Base-by-base conservation (phyloP, 1,140 invertebrate species). In the Neoseiulus cucumeris region DNA sequence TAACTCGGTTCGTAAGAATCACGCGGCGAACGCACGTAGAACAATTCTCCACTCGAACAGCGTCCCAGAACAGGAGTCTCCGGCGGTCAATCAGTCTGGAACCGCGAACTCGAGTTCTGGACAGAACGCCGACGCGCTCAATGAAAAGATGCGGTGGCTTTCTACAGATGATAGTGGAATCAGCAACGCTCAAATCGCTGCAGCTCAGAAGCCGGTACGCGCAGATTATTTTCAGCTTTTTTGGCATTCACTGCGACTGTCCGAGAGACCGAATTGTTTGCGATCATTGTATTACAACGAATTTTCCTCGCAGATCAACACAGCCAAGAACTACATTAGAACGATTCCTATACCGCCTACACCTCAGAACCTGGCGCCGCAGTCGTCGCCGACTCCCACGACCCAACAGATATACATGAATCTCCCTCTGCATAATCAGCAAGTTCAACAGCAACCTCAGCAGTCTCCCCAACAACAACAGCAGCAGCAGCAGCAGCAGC, bases 301-400 rank as follows among this genome's bases (percentile, higher is more conserved):
- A 9, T 9, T 39, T 39, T 39, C 9, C 33, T 9, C 33, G 33
- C 22, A 59, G 51, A 59, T 59, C 2, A 59, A 59, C 51, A 59
- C 51, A 59, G 51, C 51, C 14, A 59, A 59, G 22, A 59, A 59
- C 51, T 59, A 59, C 51, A 59, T 59, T 25, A 25, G 51, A 14
- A 59, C 51, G 14, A 59, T 59, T 25, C 51, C 51, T 14, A 59
- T 59, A 25, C 51, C 51, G 22, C 51, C 51, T 1, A 59, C 51
- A 9, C 51, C 51, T 1, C 51, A 59, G 9, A 59, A 59, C 22
- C 22, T 59, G 14, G 51, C 22, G 14, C 51, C 51, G 14, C 51
- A 59, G 51, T 29, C 51, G 14, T 25, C 25, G 33, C 25, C 25
- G 33, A 25, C 51, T 2, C 51, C 51, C 6, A 25, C 17, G 1